Evolutionary conservation across 1,140 invertebrate species (phyloP).

Genomic region (Bathynomus jamesi): DNA sequence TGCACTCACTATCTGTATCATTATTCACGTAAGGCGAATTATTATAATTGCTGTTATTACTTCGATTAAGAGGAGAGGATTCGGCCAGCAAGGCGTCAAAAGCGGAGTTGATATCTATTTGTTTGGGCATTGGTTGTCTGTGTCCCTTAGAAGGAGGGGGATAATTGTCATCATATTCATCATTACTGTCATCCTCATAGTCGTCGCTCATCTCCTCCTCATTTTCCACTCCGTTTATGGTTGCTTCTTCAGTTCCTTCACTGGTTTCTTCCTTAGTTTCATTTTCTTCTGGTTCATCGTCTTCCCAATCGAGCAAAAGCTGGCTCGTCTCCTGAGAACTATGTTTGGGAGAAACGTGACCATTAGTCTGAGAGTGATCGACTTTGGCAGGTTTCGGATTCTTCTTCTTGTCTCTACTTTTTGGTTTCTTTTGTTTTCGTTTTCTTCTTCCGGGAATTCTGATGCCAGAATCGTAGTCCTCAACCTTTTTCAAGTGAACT

Average conservation of each 20-base stretch:
- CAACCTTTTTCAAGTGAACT: constrained; percentile 31
- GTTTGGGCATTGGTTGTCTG: constrained; percentile 27
- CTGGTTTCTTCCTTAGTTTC: neutral
- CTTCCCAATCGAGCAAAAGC: constrained; percentile 32
- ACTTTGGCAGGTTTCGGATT: constrained; percentile 19
- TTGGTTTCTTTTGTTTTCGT: constrained; percentile 10
- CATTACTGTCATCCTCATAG: constrained; percentile 17
- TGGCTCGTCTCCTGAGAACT: constrained; percentile 23
- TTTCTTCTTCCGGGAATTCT: constrained; percentile 27
- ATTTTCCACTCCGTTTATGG: neutral
- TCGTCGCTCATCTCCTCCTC: constrained; percentile 3
- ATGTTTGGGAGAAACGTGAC: constrained; percentile 14
- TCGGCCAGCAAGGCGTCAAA: constrained; percentile 35
- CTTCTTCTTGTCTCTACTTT: constrained; percentile 10
- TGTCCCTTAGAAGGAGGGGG: constrained; percentile 12
- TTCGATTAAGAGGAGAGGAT: constrained; percentile 15
- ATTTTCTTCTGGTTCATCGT: constrained; percentile 25
- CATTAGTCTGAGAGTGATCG: constrained; percentile 33
- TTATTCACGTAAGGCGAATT: constrained; percentile 26
- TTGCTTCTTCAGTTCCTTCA: neutral
- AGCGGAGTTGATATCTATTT: constrained; percentile 31
- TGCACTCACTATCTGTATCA: constrained; percentile 32
- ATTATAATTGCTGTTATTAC: constrained; percentile 6
- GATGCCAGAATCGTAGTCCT: constrained; percentile 32
- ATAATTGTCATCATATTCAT: constrained; percentile 22